These are phyloP conservation scores for Trichopoda pennipes DNA, from an alignment of 2,888 invertebrate species.

Conservation along the genomic window DNA sequence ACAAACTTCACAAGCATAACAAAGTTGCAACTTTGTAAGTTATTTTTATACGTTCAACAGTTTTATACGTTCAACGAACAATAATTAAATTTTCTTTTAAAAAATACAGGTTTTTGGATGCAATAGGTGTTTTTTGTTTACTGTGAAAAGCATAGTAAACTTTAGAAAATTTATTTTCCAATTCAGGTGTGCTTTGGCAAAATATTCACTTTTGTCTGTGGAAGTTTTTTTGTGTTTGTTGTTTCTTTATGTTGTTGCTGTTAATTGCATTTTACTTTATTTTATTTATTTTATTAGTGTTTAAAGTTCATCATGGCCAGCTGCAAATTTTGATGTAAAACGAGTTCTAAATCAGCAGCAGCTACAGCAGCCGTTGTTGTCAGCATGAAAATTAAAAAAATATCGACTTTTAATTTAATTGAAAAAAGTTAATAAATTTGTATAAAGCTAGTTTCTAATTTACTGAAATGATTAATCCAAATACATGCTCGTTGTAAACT, in stretches of 20 bases:
- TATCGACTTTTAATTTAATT: too few relatives aligned
- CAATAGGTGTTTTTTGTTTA: not conserved
- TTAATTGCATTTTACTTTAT: constrained; percentile 34
- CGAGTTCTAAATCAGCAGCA: constrained; percentile 29
- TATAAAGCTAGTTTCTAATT: too few relatives aligned
- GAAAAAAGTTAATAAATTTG: constrained; percentile 48
- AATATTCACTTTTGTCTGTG: constrained; percentile 20
- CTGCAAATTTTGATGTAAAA: constrained; percentile 57
- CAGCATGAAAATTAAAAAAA: not conserved
- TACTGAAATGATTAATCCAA: too few relatives aligned
- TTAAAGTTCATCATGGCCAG: constrained; percentile 66
- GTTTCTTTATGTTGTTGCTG: constrained; percentile 19
- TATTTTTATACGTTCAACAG: constrained; percentile 3
- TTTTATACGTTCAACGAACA: constrained; percentile 35
- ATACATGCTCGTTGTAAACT: too few relatives aligned
- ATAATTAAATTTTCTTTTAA: constrained; percentile 57
- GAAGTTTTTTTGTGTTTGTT: constrained; percentile 6
- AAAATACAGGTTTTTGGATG: constrained; percentile 44
- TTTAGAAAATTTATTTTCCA: constrained; percentile 49
- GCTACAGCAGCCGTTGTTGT: not conserved
- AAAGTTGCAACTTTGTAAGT: not conserved
- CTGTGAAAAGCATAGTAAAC: constrained; percentile 32
- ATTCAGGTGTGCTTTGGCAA: constrained; percentile 63
- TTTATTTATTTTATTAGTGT: constrained; percentile 37
- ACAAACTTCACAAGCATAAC: not conserved